phyloP scores from a whole-genome alignment of 2,797 vertebrate species.

The Danio jaintianensis region DNA sequence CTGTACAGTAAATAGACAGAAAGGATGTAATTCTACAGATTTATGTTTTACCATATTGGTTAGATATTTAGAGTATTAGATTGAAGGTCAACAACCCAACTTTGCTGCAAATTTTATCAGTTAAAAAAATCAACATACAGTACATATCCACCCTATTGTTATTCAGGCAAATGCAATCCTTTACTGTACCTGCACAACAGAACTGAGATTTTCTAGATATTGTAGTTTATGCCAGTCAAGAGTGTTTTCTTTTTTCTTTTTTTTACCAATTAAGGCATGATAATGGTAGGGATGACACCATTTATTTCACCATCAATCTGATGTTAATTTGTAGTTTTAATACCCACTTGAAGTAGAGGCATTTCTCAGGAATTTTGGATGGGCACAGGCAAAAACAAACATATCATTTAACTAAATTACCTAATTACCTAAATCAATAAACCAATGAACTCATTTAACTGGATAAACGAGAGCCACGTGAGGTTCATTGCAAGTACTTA shows the following conservation, averaged over 20 bases:
- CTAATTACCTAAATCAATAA: constrained; percentile 41
- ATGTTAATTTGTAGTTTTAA: constrained; percentile 54
- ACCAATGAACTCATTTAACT: constrained; percentile 23
- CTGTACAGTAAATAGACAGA: constrained; percentile 60
- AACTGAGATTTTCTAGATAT: constrained; percentile 12
- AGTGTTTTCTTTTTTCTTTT: constrained; percentile 7
- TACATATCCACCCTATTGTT: neutral
- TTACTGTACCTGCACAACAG: constrained; percentile 35
- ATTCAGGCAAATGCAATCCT: constrained; percentile 10
- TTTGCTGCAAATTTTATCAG: constrained; percentile 43
- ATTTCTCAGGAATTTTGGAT: constrained; percentile 48
- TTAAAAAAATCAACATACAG: constrained; percentile 17
- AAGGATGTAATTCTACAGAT: constrained; percentile 61
- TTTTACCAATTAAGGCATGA: neutral
- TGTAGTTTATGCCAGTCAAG: neutral
- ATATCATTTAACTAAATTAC: constrained; percentile 43
- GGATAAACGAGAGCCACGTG: constrained; percentile 17
- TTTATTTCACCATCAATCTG: constrained; percentile 30
- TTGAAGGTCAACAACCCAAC: constrained; percentile 52
- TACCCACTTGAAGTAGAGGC: constrained; percentile 44
- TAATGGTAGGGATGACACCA: constrained; percentile 8
- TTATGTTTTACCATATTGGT: constrained; percentile 50
- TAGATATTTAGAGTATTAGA: constrained; percentile 34
- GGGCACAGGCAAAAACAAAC: constrained; percentile 49
- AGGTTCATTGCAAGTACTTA: neutral